phyloP scores from a whole-genome alignment of 1,140 invertebrate genomes.

The Antheraea mylitta region DNA sequence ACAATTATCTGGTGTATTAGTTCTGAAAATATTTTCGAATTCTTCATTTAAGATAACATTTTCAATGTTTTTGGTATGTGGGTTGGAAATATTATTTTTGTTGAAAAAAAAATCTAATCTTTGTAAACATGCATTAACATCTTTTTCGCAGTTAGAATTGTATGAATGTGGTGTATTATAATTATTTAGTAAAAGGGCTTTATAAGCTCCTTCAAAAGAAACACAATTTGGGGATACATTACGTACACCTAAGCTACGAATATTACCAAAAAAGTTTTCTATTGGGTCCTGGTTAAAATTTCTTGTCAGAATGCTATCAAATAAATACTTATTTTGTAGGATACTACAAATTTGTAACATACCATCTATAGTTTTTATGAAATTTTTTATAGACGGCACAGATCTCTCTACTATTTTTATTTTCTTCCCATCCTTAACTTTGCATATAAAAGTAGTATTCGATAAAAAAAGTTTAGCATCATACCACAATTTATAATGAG shows the following conservation, averaged over 20 bases:
- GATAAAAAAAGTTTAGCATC: slow-evolving; percentile 24
- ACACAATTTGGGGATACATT: slow-evolving; percentile 26
- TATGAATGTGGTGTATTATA: no score
- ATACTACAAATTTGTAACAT: slow-evolving; percentile 24
- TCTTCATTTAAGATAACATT: slow-evolving; percentile 18
- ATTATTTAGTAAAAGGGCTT: slow-evolving; percentile 17
- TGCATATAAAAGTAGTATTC: slow-evolving; percentile 23
- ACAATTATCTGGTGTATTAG: not conserved
- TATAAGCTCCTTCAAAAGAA: slow-evolving; percentile 34
- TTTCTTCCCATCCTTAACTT: slow-evolving; percentile 14
- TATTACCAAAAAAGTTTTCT: slow-evolving; percentile 33
- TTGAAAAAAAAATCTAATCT: no score
- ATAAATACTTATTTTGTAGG: slow-evolving; percentile 19
- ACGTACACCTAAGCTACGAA: slow-evolving; percentile 29
- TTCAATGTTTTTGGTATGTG: slow-evolving; percentile 33
- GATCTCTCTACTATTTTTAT: slow-evolving; percentile 15
- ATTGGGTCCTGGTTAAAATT: slow-evolving; percentile 36
- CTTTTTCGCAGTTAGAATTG: no score
- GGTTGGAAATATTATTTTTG: no score
- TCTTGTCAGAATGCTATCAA: slow-evolving; percentile 28
- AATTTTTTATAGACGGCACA: slow-evolving; percentile 29
- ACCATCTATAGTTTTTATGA: slow-evolving; percentile 37
- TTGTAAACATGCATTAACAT: no score
- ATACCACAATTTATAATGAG: slow-evolving; percentile 28
- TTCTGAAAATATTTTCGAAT: not conserved